Conservation (phyloP, 2,888 invertebrate species). For the Coleophora deauratella region DNA sequence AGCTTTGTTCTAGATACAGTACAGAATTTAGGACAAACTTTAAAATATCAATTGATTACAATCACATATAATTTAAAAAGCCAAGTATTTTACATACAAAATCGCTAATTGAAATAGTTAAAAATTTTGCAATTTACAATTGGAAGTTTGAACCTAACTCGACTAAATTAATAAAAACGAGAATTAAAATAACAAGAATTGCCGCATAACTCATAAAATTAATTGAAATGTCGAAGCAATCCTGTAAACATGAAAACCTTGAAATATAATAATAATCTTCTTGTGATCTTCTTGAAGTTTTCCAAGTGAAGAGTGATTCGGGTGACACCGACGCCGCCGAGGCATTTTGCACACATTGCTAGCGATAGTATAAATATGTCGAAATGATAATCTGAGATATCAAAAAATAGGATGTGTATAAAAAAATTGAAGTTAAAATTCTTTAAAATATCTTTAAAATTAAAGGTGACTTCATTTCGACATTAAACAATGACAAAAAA, state of each 20-base stretch:
- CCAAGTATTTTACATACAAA: too few species aligned
- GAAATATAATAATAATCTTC: neutral
- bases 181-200: conserved; percentile 11
- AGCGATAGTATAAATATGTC: conserved; percentile 52
- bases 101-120: too few species aligned
- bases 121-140: too few species aligned
- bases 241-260: neutral
- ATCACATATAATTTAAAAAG: too few species aligned
- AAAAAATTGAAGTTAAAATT: conserved; percentile 2
- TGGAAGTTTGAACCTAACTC: conserved; percentile 9
- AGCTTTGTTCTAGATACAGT: too few species aligned
- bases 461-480: conserved; percentile 40
- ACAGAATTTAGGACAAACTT: too few species aligned
- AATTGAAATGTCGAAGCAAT: neutral
- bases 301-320: conserved; percentile 49
- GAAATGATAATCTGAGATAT: conserved; percentile 47
- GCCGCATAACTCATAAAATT: conserved; percentile 9
- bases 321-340: conserved; percentile 52
- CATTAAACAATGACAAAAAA: conserved; percentile 42
- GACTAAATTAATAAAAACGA: conserved; percentile 11
- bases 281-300: conserved; percentile 7
- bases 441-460: neutral
- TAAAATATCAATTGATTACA: too few species aligned
- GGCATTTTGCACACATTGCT: conserved; percentile 71
- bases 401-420: too few species aligned